Evolutionary conservation across 2,113 vertebrate genomes (phyloP).

Genomic region (Paramisgurnus dabryanus): DNA sequence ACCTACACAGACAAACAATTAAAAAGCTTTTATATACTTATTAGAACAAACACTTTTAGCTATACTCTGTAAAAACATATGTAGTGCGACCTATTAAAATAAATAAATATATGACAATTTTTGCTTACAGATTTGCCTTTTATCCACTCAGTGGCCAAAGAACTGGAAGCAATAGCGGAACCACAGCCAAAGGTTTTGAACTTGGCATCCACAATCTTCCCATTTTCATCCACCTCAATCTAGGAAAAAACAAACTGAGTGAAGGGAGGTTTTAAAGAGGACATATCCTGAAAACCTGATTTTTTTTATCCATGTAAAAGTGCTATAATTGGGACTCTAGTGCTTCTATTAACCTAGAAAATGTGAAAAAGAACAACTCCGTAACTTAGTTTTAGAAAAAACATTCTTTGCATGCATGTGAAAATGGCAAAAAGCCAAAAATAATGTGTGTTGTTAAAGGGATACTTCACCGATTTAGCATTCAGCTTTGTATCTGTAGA

Average conservation of each 20-base stretch:
- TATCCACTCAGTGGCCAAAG: slow-evolving; percentile 84
- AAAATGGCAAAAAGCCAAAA: no score
- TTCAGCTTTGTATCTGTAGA: no score
- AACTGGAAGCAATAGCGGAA: slow-evolving; percentile 86
- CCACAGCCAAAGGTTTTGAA: slow-evolving; percentile 88
- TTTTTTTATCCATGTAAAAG: no score
- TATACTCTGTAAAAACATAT: neutral
- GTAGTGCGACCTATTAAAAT: neutral
- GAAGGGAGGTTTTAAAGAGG: neutral
- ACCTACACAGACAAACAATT: slow-evolving; percentile 72
- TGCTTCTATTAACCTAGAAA: no score
- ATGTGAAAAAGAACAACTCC: no score
- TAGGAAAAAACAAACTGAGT: slow-evolving; percentile 45
- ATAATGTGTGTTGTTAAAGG: no score
- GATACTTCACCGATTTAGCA: no score
- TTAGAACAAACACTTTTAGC: neutral
- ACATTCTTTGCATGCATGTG: no score
- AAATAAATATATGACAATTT: neutral
- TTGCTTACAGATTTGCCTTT: slow-evolving; percentile 85
- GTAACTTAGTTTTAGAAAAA: no score
- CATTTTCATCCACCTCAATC: slow-evolving; percentile 81
- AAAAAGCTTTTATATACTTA: neutral
- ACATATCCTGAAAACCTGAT: no score
- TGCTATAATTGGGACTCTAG: no score
- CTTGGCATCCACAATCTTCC: slow-evolving; percentile 80